Evolutionary conservation across 2,797 vertebrate species (phyloP).

Genomic region (Amniataba percoides): DNA sequence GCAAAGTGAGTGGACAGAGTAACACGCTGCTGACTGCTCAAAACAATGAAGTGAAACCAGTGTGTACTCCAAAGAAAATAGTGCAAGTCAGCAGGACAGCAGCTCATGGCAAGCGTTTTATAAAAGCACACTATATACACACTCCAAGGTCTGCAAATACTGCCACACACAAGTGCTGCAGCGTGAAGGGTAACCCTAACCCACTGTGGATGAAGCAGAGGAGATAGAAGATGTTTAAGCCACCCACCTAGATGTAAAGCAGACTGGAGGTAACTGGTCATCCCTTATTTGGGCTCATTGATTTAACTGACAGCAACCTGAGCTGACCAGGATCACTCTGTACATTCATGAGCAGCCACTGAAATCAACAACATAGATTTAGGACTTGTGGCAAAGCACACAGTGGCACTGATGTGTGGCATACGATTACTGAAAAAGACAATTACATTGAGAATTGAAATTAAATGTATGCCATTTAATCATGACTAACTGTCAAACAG

Average conservation of each 20-base stretch:
- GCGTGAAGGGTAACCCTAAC: too few relatives aligned
- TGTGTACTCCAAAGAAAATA: conserved; percentile 19
- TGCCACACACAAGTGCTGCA: not conserved
- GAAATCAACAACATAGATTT: too few relatives aligned
- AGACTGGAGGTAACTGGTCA: not conserved
- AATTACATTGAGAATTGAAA: too few relatives aligned
- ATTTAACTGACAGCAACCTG: not conserved
- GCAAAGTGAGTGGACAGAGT: conserved; percentile 32
- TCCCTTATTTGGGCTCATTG: not conserved
- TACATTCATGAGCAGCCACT: too few relatives aligned
- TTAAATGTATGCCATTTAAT: too few relatives aligned
- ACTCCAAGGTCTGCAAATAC: not conserved
- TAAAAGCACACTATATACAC: not conserved
- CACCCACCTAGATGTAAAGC: not conserved
- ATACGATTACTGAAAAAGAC: too few relatives aligned
- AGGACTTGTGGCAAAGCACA: too few relatives aligned
- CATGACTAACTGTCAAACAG: too few relatives aligned
- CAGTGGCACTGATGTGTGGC: too few relatives aligned
- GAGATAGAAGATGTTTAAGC: not conserved
- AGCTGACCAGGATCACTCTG: too few relatives aligned
- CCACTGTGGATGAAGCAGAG: not conserved
- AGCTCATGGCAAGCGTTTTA: not conserved
- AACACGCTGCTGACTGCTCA: conserved; percentile 10
- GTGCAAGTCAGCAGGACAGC: conserved; percentile 21
- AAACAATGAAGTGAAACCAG: conserved; percentile 54